Evolutionary conservation across 1,140 invertebrate genomes (phyloP), one percentile per base, ranked within the genome.

Genomic region (Sarcophaga peregrina): DNA sequence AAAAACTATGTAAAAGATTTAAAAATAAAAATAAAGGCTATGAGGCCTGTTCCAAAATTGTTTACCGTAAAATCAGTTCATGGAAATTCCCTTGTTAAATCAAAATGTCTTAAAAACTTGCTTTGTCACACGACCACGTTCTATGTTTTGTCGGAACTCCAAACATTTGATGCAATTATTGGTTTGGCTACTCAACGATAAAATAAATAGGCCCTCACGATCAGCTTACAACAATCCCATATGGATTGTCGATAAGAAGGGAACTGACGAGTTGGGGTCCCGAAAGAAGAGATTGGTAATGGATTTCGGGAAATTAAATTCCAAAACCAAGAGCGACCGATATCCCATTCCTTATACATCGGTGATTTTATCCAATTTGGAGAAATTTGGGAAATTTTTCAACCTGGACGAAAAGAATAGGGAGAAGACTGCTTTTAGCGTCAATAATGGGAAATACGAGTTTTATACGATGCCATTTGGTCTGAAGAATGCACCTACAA

Each of bases 221-320:
- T 74, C 45, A 37, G 25, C 72, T 10, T 74, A 74, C 1, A 74
- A 74, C n/a, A 82, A 72, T 45, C 13, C 82, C 72, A 48, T 85
- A 54, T 82, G 81, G 48, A 80, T 85, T n/a, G 84, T 85, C 7
- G 82, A 83, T 8, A 85, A 86, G 62, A 85, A 85, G 62, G 80
- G 72, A 78, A 82, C 50, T 47, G 80, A 82, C 54, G 80, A 54
- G 46, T 48, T 48, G 9, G 82, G 82, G 37, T 83, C 85, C 46
- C n/a, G n/a, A n/a, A 90, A 88, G 82, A 76, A 90, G 47, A 87
- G 87, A 17, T 48, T 89, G n/a, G 78, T 84, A 10, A 85, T 86
- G 5, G 88, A 90, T 82, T 91, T 90, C 76, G 17, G 89, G 17
- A 82, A 84, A 74, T 88, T 90, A 62, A 84, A 84, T 52, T 52